Conservation (phyloP, 2,797 vertebrate genomes). For the Tachyglossus aculeatus region DNA sequence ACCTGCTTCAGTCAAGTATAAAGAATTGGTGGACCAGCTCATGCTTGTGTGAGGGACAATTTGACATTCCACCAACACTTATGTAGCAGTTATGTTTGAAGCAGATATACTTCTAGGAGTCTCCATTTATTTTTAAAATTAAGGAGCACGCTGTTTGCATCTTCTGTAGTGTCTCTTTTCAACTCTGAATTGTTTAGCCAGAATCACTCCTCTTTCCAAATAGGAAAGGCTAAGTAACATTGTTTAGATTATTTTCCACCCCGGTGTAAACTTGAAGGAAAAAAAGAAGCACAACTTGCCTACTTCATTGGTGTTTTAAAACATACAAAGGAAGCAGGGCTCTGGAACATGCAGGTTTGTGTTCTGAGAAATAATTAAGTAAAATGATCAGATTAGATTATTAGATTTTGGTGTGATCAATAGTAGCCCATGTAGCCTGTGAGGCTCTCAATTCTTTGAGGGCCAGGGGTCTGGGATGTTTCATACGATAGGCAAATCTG, state of each 20-base stretch:
- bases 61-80: background rate
- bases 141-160: fast-evolving
- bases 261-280: no score
- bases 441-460: background rate
- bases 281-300: background rate
- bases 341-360: background rate
- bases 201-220: background rate
- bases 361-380: background rate
- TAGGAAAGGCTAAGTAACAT: fast-evolving
- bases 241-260: background rate
- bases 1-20: background rate
- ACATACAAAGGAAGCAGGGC: background rate
- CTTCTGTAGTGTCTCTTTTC: background rate
- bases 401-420: background rate
- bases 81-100: fast-evolving
- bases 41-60: background rate
- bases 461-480: background rate
- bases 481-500: fast-evolving
- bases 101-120: background rate
- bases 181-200: background rate
- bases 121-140: fast-evolving
- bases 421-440: background rate
- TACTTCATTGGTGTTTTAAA: background rate
- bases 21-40: background rate
- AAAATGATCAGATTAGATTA: background rate